Base-by-base conservation (phyloP, 2,113 vertebrate genomes). In the Callionymus lyra region DNA sequence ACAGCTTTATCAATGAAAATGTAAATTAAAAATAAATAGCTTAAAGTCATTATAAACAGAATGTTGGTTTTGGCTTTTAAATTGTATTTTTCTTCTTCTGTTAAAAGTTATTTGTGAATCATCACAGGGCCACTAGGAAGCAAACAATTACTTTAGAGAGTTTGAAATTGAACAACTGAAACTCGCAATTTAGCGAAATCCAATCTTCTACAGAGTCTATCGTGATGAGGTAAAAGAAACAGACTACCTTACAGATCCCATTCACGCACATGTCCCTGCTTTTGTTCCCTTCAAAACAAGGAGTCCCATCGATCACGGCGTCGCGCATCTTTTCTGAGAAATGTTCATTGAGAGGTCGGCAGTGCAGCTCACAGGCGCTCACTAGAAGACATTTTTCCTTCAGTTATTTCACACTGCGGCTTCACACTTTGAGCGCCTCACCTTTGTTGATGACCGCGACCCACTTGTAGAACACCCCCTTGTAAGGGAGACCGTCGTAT, bases 291-390 rank as follows among this genome's bases (percentile, higher is more conserved):
- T 91, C 84, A 0, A 87, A 85, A 70, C 94, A 98, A 0, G 81
- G 90, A 0, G 95, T 98, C 17, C 95, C 95, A 0, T 98, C 95
- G 0, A 79, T 38, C 36, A 92, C 93, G 0, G 91, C 87, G 0
- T 98, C 94, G 31, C 79, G 78, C 77, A 98, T 81, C 82, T 92
- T 93, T 51, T 93, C 91, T 0, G 90, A 86, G 3, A 93, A 94
- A 48, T 88, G 80, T 15, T 88, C 87, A 0, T 84, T 82, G 13
- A 80, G 44, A 0, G 95, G 91, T 6, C 86, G 89, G 72, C 95
- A 98, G 78, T 98, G 90, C 66, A 98, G 85, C 53, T 98, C 94
- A 1, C 95, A 98, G 2, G 92, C 90, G 65, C 81, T 90, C 6
- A 77, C 95, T 98, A 79, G 17, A 35, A 56, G 43, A 35, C 16